These are phyloP conservation scores for Cyanistes caeruleus DNA, from an alignment of 2,113 vertebrate genomes.

Conservation along the genomic window DNA sequence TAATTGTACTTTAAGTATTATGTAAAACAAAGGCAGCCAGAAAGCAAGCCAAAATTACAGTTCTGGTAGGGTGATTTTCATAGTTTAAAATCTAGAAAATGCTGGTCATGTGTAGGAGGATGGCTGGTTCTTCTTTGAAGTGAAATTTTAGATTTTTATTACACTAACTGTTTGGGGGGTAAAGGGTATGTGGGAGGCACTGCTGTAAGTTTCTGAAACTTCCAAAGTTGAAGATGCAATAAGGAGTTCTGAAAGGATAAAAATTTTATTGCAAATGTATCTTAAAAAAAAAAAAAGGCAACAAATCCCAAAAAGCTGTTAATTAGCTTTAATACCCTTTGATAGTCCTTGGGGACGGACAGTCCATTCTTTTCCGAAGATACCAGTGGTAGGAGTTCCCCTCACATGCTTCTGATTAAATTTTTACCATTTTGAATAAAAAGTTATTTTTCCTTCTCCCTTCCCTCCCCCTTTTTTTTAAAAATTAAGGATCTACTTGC, in stretches of 20 bases:
- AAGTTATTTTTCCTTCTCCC: background rate
- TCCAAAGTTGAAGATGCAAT: background rate
- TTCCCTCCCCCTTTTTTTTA: fast-evolving
- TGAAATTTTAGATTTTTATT: background rate
- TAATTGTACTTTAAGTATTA: background rate
- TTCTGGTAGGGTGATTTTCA: background rate
- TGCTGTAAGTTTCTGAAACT: background rate
- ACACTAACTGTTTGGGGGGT: background rate
- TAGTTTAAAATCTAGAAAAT: background rate
- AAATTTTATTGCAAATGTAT: background rate
- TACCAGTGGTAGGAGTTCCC: background rate
- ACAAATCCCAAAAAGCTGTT: background rate
- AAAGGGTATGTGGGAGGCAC: background rate
- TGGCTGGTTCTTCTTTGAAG: background rate
- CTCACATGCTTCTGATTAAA: background rate
- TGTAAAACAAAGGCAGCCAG: background rate
- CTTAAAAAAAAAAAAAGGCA: background rate
- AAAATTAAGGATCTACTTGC: background rate
- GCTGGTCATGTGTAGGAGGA: background rate
- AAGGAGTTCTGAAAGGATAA: background rate
- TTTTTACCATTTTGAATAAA: background rate
- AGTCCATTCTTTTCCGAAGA: background rate
- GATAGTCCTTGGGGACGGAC: background rate
- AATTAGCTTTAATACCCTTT: background rate
- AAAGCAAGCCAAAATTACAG: background rate